These are phyloP conservation scores for Bombus superbus DNA, from an alignment of 1,140 invertebrate species.

Conservation along the genomic window DNA sequence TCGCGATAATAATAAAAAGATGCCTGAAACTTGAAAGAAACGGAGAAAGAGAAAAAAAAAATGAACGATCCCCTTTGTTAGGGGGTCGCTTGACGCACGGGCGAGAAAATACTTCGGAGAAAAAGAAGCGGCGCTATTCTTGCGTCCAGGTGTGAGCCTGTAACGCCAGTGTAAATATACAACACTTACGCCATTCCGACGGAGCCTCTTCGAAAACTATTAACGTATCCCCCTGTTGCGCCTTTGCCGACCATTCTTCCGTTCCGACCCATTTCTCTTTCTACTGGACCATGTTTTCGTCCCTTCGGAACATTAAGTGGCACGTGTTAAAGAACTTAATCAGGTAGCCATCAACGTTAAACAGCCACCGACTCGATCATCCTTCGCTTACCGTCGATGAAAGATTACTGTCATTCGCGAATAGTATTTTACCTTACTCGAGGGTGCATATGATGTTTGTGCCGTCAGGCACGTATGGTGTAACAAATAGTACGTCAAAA, in stretches of 20 bases:
- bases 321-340: slow-evolving; percentile 23
- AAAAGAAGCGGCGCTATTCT: slow-evolving; percentile 75
- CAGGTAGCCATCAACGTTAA: not conserved
- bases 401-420: not conserved
- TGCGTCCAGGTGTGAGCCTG: slow-evolving; percentile 79
- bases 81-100: slow-evolving; percentile 39
- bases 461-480: no score
- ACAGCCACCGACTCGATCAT: not conserved
- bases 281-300: slow-evolving; percentile 33
- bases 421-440: not conserved
- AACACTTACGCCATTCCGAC: slow-evolving; percentile 68
- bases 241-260: slow-evolving; percentile 45
- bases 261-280: slow-evolving; percentile 57
- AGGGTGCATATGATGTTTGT: no score
- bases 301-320: slow-evolving; percentile 32
- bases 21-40: not conserved
- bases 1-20: slow-evolving; percentile 27
- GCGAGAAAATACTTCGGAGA: slow-evolving; percentile 59
- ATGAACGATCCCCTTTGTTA: slow-evolving; percentile 59
- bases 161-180: slow-evolving; percentile 74
- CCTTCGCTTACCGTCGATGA: no score
- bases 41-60: slow-evolving; percentile 21
- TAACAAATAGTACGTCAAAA: not conserved
- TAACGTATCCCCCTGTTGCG: slow-evolving; percentile 57
- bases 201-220: slow-evolving; percentile 68